phyloP scores from a whole-genome alignment of 2,888 invertebrate species.

The Epirrita christyi region DNA sequence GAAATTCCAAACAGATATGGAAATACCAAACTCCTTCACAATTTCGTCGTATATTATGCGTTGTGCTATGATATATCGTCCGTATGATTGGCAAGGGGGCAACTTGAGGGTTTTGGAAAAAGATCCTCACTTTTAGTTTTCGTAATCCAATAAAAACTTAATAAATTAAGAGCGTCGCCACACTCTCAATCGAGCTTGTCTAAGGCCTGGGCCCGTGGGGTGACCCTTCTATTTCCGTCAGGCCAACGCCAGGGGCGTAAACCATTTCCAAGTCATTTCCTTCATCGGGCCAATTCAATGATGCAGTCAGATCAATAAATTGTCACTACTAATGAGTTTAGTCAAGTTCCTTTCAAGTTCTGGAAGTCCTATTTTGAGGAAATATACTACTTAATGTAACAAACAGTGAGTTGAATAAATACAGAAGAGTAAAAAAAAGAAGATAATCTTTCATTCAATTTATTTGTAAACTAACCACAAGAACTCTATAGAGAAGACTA shows the following conservation, averaged over 20 bases:
- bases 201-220: constrained; percentile 37
- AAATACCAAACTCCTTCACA: constrained; percentile 1
- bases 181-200: constrained; percentile 27
- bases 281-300: constrained; percentile 55
- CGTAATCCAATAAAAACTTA: constrained; percentile 24
- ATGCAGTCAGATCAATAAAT: constrained; percentile 40
- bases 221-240: constrained; percentile 71
- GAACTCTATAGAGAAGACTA: neutral
- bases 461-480: neutral
- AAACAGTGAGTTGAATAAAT: neutral
- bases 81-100: neutral
- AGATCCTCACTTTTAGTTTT: constrained; percentile 1
- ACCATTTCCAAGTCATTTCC: constrained; percentile 76
- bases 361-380: neutral
- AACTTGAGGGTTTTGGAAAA: constrained; percentile 1
- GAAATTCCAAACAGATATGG: constrained; percentile 6
- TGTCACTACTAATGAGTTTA: constrained; percentile 17
- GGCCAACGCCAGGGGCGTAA: constrained; percentile 73
- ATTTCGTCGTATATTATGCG: neutral
- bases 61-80: no score
- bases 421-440: no score
- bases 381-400: neutral
- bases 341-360: neutral
- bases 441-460: neutral
- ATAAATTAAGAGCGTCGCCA: constrained; percentile 36